These are phyloP conservation scores for Mechanitis messenoides DNA, from an alignment of 2,888 invertebrate species.

Conservation along the genomic window DNA sequence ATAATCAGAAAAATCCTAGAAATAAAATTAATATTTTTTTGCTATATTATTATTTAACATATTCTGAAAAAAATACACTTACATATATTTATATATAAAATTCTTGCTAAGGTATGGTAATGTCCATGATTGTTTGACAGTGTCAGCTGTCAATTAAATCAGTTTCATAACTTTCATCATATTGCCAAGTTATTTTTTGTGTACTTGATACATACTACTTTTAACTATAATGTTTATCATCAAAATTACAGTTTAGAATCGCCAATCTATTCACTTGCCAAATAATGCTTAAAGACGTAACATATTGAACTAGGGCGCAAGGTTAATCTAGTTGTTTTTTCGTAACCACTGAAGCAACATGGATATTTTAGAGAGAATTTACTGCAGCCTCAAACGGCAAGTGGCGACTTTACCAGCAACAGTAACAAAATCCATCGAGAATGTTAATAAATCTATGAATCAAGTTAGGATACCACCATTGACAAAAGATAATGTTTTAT, in stretches of 20 bases:
- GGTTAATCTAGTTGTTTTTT: conserved; percentile 15
- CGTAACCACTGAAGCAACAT: conserved; percentile 37
- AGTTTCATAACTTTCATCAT: not conserved
- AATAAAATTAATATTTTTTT: too few species aligned
- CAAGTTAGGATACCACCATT: conserved; percentile 79
- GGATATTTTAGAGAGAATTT: conserved; percentile 64
- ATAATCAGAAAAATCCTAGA: too few species aligned
- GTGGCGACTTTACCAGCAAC: conserved; percentile 47
- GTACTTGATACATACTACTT: conserved; percentile 2
- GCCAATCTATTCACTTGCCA: conserved; percentile 57
- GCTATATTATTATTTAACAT: too few species aligned
- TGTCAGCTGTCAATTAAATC: conserved; percentile 4
- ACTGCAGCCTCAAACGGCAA: conserved; percentile 49
- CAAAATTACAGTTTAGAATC: conserved; percentile 37
- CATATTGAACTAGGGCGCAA: conserved; percentile 24
- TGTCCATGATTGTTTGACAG: not conserved
- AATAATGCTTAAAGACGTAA: conserved; percentile 65
- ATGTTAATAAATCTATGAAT: conserved; percentile 56
- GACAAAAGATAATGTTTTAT: conserved; percentile 82
- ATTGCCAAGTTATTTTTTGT: conserved; percentile 5
- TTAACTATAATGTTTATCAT: conserved; percentile 11
- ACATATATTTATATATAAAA: too few species aligned
- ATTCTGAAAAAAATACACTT: too few species aligned
- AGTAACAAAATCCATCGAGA: conserved; percentile 56
- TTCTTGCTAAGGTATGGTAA: too few species aligned